Evolutionary conservation across 2,113 vertebrate species (phyloP), one percentile per base, ranked within the genome.

Genomic region (Mormyrus iriodes): DNA sequence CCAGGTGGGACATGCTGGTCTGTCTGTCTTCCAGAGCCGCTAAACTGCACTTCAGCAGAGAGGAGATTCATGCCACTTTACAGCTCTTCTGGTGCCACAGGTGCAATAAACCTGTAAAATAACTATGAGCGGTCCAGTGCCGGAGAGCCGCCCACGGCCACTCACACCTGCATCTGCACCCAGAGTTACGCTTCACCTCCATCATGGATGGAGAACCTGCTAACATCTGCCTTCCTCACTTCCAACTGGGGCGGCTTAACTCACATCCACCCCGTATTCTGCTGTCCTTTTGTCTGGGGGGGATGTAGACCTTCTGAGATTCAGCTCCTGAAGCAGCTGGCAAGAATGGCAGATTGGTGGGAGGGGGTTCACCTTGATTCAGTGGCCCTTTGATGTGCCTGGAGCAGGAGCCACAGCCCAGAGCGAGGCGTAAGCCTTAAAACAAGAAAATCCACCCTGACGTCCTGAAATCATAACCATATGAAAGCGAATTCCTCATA

Each of bases 381-480:
- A 97, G 95, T 96, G 95, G 95, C 93, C 93, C 96, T 99, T 99
- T 99, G 98, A 99, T 97, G 97, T 99, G 95, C 96, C 96, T 96
- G 95, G 94, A 97, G 95, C 92, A 92, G 94, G 96, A 95, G 95
- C 95, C 95, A 96, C 95, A 97, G 96, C 96, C 95, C 97, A 97
- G 96, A 97, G 97, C 97, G 95, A 97, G 97, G 91, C 93, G 84
- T 91, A 94, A 95, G 93, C 95, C 94, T 96, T 95, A 90, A 92
- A 91, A 92, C 89, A 95, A 96, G 97, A 95, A 73, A 35, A 24
- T 95, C 92, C 95, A 96, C 95, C 96, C 96, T 98, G 97, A 99
- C 97, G 96, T 97, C 96, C 95, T 95, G 92, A 97, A 99, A 99
- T 99, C 97, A 98, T 97, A 99, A 99, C 98, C 98, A 99, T 96